Base-by-base conservation (phyloP, 2,888 invertebrate species). In the Andrena fulva region DNA sequence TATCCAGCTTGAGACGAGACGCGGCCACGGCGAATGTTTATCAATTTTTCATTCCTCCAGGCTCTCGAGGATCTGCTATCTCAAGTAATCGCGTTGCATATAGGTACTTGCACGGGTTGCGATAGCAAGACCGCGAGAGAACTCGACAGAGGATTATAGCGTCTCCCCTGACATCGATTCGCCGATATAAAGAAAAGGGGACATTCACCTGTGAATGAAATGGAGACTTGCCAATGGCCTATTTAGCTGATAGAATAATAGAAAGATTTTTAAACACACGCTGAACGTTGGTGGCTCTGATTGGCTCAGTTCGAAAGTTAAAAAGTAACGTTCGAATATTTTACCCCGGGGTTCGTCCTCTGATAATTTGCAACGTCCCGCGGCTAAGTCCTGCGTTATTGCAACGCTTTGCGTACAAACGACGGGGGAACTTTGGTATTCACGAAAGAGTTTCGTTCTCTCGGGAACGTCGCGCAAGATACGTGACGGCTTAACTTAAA, bases 1-100 rank as follows among this genome's bases (percentile, higher is more conserved):
- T 70, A 29, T 73, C 27, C 31, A 12, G 10, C 7, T 6, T 20
- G 27, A 10, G 60, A 24, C 10, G 56, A 52, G 64, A 12, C 24
- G 48, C 59, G 52, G 31, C 66, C 33, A 10, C 66, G 56, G 8
- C 31, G 69, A 50, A 42, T 24, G 54, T 69, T 82, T 69, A 66
- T 80, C 80, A 74, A 80, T 70, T 74, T 72, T 80, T 56, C 64
- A 80, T 74, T 56, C 10, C 29, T 42, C 33, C 8, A 16, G 63
- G 27, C 29, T 60, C 60, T 59, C 69, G 12, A 42, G 29, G 48
- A 29, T 48, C 59, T 48, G 35, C 54, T 64, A 8, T 0, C 20
- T 35, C 27, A 54, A 10, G 54, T 27, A 56, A 66, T 16, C 35
- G 67, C 16, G 33, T 27, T n/a, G 60, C 24, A 50, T 52, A 10